Evolutionary conservation across 1,140 invertebrate species (phyloP), one percentile per base, ranked within the genome.

Genomic region (Reticulitermes speratus): DNA sequence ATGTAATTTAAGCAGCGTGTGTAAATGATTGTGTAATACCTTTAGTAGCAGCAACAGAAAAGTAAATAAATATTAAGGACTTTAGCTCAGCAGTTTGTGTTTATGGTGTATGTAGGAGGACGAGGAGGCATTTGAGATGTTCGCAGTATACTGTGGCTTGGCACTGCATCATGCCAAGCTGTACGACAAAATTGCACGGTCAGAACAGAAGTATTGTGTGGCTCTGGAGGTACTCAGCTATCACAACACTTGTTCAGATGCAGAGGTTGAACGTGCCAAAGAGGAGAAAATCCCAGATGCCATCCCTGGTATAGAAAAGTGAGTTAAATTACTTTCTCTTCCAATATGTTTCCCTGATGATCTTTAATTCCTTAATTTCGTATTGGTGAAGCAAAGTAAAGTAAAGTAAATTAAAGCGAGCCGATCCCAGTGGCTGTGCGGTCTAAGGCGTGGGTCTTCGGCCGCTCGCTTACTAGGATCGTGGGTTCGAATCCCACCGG

Each of bases 141-240:
- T 97, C 90, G 96, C 96, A 2, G 93, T 96, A 30, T 97, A 97
- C 89, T 97, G 96, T 90, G 96, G 96, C 0, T 91, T 97, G 14
- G 96, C 96, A 14, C 92, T 97, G 52, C 95, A 97, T 90, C 96
- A 97, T 90, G 96, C 96, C 30, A 96, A 96, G 90, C 90, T 97
- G 5, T 97, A 97, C 89, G 96, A 97, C 88, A 96, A 96, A 91
- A 97, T 97, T 45, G 92, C 94, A 86, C 91, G 95, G 84, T 97
- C 96, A 8, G 96, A 97, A 89, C 96, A 97, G 90, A 97, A 96
- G 90, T 97, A 97, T 89, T 91, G 92, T 89, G 96, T 97, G 3
- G 96, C 96, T 5, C 89, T 97, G 81, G 96, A 97, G 90, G 95
- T 97, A 0, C 90, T 97, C 12, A 95, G 95, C 81, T 97, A 97